These are phyloP conservation scores for Scalopus aquaticus DNA, from an alignment of 2,113 vertebrate genomes.

Conservation along the genomic window DNA sequence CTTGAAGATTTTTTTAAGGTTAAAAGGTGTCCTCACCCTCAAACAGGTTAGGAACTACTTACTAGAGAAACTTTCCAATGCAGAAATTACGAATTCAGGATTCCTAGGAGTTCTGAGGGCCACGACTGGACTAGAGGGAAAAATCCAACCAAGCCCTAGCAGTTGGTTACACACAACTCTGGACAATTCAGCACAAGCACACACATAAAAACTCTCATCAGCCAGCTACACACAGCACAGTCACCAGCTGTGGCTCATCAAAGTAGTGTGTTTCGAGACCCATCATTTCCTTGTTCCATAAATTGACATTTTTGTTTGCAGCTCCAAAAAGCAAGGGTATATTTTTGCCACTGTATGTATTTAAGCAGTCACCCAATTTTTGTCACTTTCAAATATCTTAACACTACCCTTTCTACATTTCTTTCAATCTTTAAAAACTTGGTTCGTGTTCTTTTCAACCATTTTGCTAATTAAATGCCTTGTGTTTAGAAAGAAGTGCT, in stretches of 20 bases:
- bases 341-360: conserved; percentile 26
- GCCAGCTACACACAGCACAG: neutral
- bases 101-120: neutral
- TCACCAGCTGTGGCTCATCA: conserved; percentile 36
- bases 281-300: conserved; percentile 2
- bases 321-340: neutral
- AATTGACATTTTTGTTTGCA: conserved; percentile 14
- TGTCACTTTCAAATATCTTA: conserved; percentile 44
- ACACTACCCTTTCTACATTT: neutral
- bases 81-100: neutral
- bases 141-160: neutral
- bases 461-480: conserved; percentile 12
- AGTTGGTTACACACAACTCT: neutral
- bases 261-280: neutral
- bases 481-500: conserved; percentile 10
- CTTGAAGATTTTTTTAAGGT: neutral
- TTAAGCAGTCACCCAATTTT: conserved; percentile 35
- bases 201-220: neutral
- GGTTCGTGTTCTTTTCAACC: neutral
- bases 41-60: neutral
- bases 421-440: neutral
- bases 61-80: neutral
- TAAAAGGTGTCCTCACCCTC: neutral
- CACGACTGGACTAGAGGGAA: neutral
- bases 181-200: neutral